Evolutionary conservation across 2,113 vertebrate genomes (phyloP).

Genomic region (Haliaeetus leucogaster): DNA sequence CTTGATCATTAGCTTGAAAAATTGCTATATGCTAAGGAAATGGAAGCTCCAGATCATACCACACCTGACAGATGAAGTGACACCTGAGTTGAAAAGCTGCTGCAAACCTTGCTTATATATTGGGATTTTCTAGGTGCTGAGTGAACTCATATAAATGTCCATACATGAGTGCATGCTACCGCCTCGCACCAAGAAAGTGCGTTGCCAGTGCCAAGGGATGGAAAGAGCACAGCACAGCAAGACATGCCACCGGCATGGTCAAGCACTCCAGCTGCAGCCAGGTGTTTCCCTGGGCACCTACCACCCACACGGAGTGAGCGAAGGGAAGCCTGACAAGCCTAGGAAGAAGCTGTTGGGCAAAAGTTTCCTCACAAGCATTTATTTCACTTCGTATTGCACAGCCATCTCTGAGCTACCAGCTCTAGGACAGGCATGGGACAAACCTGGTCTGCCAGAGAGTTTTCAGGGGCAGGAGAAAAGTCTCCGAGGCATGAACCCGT

Average conservation of each 20-base stretch:
- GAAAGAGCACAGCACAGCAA: neutral
- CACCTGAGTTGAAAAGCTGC: neutral
- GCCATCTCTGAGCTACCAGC: neutral
- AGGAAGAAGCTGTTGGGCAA: neutral
- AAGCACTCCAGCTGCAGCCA: neutral
- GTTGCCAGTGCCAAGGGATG: no score
- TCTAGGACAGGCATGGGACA: neutral
- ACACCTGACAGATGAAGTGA: neutral
- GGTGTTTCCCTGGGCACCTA: neutral
- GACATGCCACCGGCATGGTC: accelerated
- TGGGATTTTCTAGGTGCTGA: neutral
- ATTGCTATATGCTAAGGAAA: neutral
- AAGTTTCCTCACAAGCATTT: neutral
- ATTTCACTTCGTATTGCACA: neutral
- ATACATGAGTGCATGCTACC: neutral
- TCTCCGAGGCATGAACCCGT: neutral
- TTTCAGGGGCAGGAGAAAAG: neutral
- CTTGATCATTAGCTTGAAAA: neutral
- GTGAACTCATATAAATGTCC: neutral
- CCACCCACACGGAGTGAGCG: neutral
- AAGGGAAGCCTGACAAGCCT: neutral
- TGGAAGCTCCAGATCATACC: neutral
- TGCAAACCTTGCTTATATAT: neutral
- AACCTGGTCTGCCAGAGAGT: neutral
- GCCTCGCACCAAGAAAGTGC: neutral